Percentiles rank a stretch among this genome's conserved stretches.
These are phyloP conservation scores for Carabus problematicus DNA, from an alignment of 2,888 invertebrate species.

Conservation along the genomic window DNA sequence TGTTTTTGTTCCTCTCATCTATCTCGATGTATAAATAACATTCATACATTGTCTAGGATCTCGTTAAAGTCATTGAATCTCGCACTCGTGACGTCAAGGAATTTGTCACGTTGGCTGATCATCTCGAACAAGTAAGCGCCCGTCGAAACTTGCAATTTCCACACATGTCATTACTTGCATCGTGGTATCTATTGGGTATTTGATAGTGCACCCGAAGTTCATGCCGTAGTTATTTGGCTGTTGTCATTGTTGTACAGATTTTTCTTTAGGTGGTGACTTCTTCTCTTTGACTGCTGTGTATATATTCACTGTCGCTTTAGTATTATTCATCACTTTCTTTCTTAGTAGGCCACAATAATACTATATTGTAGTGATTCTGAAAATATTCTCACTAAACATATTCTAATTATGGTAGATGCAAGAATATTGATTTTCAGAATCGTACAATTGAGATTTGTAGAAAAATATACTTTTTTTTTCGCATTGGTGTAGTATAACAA, in stretches of 20 bases:
- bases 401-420: too few relatives aligned
- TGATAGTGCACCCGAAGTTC: too few relatives aligned
- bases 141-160: conserved; percentile 25
- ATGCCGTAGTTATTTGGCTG: conserved; percentile 41
- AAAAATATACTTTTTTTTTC: too few relatives aligned
- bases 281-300: conserved; percentile 11
- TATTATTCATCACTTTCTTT: too few relatives aligned
- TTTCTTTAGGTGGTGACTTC: conserved; percentile 19
- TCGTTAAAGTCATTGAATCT: conserved; percentile 76
- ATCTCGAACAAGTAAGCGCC: conserved; percentile 83
- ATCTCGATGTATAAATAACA: conserved; percentile 3
- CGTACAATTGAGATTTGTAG: too few relatives aligned
- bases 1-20: not conserved
- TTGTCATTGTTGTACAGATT: conserved; percentile 45
- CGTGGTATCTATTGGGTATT: conserved; percentile 19
- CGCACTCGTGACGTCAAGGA: conserved; percentile 76
- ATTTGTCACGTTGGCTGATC: conserved; percentile 77
- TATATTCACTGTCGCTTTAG: too few relatives aligned
- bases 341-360: too few relatives aligned
- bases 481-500: too few relatives aligned
- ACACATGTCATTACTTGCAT: conserved; percentile 37
- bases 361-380: too few relatives aligned
- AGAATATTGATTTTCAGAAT: too few relatives aligned
- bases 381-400: too few relatives aligned
- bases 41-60: conserved; percentile 68